phyloP scores from a whole-genome alignment of 2,888 invertebrate species.

The Oxycera nigricornis region DNA sequence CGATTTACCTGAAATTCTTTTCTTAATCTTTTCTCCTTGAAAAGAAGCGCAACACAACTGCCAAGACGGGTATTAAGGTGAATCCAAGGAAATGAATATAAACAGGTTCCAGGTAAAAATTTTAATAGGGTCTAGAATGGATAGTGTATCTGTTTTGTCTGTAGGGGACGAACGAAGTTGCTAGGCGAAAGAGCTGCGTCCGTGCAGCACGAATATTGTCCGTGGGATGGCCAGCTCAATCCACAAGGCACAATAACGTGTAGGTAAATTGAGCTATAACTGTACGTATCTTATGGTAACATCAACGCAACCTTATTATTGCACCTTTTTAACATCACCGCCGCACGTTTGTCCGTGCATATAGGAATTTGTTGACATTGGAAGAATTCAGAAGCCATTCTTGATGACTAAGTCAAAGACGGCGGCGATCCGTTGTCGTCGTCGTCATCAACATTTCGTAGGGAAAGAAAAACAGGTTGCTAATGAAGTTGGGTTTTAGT shows the following conservation, averaged over 20 bases:
- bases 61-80: neutral
- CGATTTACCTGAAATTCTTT: neutral
- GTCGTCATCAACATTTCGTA: no score
- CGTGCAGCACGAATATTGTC: neutral
- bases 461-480: neutral
- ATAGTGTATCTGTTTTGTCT: neutral
- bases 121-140: conserved; percentile 28
- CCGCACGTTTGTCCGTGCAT: neutral
- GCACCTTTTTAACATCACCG: neutral
- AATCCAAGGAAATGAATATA: conserved; percentile 7
- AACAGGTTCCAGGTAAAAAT: conserved; percentile 39
- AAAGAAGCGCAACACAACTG: neutral
- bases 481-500: neutral
- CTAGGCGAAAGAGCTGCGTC: neutral
- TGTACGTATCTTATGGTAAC: neutral
- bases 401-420: neutral
- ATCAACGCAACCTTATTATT: conserved; percentile 26
- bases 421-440: neutral
- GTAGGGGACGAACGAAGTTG: neutral
- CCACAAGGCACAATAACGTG: neutral
- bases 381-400: neutral
- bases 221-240: neutral
- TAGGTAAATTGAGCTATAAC: conserved; percentile 29
- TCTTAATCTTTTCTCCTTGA: neutral
- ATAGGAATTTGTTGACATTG: neutral